phyloP scores from a whole-genome alignment of 2,797 vertebrate genomes.

The Todus mexicanus region DNA sequence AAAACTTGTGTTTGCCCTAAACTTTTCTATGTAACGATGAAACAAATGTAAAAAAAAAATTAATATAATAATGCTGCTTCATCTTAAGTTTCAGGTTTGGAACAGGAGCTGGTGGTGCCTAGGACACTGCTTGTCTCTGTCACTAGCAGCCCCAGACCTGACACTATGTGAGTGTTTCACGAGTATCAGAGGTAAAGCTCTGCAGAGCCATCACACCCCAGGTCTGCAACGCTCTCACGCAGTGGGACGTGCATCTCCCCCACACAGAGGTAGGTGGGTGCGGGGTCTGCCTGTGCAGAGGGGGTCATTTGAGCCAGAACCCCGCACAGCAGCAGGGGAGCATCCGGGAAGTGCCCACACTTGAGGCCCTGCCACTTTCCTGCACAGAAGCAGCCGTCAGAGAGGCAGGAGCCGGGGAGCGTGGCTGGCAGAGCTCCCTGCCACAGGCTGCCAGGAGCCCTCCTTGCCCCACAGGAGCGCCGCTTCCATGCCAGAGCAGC shows the following conservation, averaged over 20 bases:
- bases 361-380: not conserved
- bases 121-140: not conserved
- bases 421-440: not conserved
- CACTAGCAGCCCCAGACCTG: not conserved
- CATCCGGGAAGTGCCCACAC: accelerated
- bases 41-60: not conserved
- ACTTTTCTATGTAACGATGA: not conserved
- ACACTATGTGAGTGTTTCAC: not conserved
- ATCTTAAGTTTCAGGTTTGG: not conserved
- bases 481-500: accelerated
- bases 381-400: accelerated
- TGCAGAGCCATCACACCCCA: not conserved
- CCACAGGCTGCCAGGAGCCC: not conserved
- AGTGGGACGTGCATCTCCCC: not conserved
- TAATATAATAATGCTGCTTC: too few species aligned
- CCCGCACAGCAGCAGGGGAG: not conserved
- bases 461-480: not conserved
- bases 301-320: not conserved
- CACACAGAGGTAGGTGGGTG: not conserved
- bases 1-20: not conserved
- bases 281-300: not conserved
- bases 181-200: not conserved
- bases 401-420: not conserved
- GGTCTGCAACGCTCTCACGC: not conserved
- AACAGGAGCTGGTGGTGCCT: not conserved